Percentiles rank a stretch among this genome's conserved stretches.
Conservation (phyloP, 2,113 vertebrate genomes). For the Syngnathus floridae region DNA sequence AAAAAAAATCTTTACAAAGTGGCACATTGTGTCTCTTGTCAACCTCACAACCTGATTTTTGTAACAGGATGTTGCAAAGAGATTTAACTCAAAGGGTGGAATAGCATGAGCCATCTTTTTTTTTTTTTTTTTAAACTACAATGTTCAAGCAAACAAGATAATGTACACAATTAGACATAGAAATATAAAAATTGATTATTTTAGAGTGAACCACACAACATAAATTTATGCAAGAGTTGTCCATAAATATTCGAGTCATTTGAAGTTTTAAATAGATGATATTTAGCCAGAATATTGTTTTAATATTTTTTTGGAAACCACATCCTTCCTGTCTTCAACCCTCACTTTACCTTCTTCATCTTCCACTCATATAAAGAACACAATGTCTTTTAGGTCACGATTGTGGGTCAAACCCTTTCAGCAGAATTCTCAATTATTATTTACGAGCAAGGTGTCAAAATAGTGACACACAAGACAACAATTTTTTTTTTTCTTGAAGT, state of each 20-base stretch:
- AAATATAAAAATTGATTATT: neutral
- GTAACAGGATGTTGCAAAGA: constrained; percentile 64
- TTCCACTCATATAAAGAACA: constrained; percentile 19
- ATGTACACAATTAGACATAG: neutral
- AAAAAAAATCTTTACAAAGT: neutral
- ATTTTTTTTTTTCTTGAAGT: constrained; percentile 1
- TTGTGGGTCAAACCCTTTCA: constrained; percentile 6
- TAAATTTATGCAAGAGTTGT: neutral
- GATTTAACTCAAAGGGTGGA: constrained; percentile 25
- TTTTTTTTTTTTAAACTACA: constrained; percentile 40
- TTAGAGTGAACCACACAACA: neutral
- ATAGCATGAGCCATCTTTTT: constrained; percentile 30
- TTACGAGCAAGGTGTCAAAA: neutral
- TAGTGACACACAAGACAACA: constrained; percentile 9
- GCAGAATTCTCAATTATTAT: neutral
- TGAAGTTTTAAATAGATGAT: no score
- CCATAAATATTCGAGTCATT: neutral
- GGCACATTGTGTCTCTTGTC: constrained; percentile 3
- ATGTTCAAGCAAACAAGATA: constrained; percentile 7
- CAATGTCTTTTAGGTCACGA: constrained; percentile 7
- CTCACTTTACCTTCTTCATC: constrained; percentile 20
- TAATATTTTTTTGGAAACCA: constrained; percentile 46
- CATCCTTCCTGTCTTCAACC: constrained; percentile 53
- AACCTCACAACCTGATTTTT: constrained; percentile 39
- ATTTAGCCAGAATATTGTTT: constrained; percentile 7